Percentiles rank a stretch among this genome's conserved stretches.
Evolutionary conservation across 2,888 invertebrate genomes (phyloP).

Genomic region (Xanthia icteritia): DNA sequence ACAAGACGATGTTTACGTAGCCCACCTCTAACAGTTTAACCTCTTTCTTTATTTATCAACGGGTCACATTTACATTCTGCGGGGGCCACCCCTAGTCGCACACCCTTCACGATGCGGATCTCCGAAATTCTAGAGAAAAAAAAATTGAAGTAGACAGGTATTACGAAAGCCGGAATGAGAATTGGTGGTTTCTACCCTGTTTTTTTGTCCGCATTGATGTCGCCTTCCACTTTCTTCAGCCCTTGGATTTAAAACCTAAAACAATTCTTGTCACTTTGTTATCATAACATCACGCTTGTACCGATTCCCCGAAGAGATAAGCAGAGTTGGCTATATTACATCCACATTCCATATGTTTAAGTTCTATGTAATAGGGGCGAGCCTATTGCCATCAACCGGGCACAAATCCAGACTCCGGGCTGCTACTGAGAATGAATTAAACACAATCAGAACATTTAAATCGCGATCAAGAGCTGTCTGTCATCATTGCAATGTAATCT

Average conservation of each 20-base stretch:
- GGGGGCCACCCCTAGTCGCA: slow-evolving; percentile 56
- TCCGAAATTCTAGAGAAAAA: slow-evolving; percentile 37
- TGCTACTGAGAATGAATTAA: no score
- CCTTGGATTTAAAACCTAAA: no score
- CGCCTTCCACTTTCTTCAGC: not conserved
- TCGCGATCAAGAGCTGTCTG: not conserved
- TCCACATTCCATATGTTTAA: not conserved
- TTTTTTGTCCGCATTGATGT: not conserved
- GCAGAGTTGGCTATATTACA: not conserved
- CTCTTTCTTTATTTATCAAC: slow-evolving; percentile 86
- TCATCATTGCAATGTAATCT: no score
- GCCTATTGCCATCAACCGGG: not conserved
- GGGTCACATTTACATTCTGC: slow-evolving; percentile 78
- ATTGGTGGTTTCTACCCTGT: slow-evolving; percentile 22
- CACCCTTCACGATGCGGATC: slow-evolving; percentile 48
- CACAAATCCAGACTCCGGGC: no score
- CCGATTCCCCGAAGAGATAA: no score
- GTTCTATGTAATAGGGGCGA: not conserved
- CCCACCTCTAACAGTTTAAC: slow-evolving; percentile 82
- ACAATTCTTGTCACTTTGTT: no score
- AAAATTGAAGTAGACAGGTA: slow-evolving; percentile 51
- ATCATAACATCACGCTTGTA: no score
- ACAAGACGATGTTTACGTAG: slow-evolving; percentile 74
- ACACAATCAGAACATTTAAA: not conserved
- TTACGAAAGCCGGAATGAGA: slow-evolving; percentile 25